Conservation (phyloP, 64 coral and sea anemone species). For the Dendronephthya gigantea region DNA sequence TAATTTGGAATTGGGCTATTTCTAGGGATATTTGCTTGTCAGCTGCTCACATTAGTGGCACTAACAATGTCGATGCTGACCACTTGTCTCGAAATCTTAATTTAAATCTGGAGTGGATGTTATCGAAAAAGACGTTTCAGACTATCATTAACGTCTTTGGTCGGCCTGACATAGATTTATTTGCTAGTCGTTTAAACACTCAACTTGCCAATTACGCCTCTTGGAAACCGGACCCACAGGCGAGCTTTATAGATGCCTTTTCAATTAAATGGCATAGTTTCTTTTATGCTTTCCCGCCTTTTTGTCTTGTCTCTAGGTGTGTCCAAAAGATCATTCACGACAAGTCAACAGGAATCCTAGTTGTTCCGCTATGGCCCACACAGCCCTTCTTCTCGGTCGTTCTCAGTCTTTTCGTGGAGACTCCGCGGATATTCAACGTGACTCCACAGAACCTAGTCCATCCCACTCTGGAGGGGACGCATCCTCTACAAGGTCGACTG, state of each 20-base stretch:
- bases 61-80: not conserved
- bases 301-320: conserved; percentile 27
- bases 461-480: too few species aligned
- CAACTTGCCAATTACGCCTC: conserved; percentile 18
- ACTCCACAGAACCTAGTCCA: too few species aligned
- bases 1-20: conserved; percentile 1
- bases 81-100: too few species aligned
- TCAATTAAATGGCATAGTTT: conserved; percentile 25
- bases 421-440: too few species aligned
- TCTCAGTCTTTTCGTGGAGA: too few species aligned
- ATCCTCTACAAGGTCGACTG: too few species aligned
- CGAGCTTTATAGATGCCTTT: conserved; percentile 46
- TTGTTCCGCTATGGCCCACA: not conserved
- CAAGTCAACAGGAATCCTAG: conserved; percentile 19
- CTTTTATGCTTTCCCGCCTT: conserved; percentile 48
- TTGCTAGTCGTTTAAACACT: conserved; percentile 28
- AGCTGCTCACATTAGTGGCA: not conserved
- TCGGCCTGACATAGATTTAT: conserved; percentile 25
- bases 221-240: conserved; percentile 29
- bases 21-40: not conserved
- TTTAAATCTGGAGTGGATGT: not conserved
- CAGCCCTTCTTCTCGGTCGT: too few species aligned
- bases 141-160: not conserved
- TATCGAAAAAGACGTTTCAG: not conserved
- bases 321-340: conserved; percentile 29